A percentile compares a stretch with the other conserved stretches of the same genome.
These are phyloP conservation scores for Gila orcuttii DNA, from an alignment of 2,113 vertebrate genomes.

Conservation along the genomic window DNA sequence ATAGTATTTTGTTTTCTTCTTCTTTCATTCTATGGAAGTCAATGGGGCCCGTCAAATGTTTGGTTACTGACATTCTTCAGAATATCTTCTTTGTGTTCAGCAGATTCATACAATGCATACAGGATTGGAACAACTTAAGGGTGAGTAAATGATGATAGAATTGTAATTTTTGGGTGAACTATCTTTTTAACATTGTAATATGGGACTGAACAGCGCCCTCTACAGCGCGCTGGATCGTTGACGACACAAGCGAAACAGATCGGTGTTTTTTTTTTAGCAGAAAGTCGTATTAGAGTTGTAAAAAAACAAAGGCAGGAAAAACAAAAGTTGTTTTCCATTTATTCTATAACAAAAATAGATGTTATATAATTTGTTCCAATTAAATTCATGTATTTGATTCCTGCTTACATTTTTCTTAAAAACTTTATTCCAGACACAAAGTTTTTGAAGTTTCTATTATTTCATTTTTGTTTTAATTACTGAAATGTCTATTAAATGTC, in stretches of 20 bases:
- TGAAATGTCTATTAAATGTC: background rate
- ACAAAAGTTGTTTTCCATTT: background rate
- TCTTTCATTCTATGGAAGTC: no score
- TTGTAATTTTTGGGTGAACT: no score
- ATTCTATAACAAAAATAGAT: background rate
- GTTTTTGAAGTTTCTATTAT: background rate
- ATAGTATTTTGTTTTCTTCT: no score
- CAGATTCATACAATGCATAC: no score
- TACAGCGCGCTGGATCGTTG: background rate
- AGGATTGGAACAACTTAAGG: no score
- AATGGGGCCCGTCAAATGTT: no score
- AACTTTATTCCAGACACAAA: background rate
- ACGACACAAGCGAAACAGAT: background rate
- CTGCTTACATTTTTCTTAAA: background rate
- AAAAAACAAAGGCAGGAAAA: background rate
- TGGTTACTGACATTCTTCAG: no score
- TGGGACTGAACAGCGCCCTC: slow-evolving; percentile 6
- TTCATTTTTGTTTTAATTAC: background rate
- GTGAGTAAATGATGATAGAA: no score
- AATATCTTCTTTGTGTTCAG: no score
- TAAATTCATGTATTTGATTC: background rate
- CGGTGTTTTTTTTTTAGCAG: background rate
- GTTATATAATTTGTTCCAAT: background rate
- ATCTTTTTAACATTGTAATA: background rate
- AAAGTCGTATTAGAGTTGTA: background rate